phyloP scores from a whole-genome alignment of 2,888 invertebrate genomes.

The Morpho deidamia region DNA sequence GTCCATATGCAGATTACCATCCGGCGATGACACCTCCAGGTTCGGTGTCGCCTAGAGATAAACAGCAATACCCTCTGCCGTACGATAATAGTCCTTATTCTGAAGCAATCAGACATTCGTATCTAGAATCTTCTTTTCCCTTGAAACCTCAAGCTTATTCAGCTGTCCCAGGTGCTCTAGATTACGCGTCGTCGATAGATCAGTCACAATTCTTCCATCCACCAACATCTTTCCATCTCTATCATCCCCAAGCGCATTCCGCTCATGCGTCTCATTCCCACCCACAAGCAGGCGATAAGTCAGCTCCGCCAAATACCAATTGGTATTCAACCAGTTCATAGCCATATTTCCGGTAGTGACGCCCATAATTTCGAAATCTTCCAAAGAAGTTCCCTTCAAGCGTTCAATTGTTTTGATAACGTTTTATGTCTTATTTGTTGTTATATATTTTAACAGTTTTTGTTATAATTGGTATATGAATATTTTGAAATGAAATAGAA shows the following conservation, averaged over 20 bases:
- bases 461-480: conserved; percentile 2
- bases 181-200: conserved; percentile 83
- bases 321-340: conserved; percentile 91
- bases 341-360: conserved; percentile 45
- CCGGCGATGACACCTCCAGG: conserved; percentile 98
- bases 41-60: conserved; percentile 96
- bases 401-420: conserved; percentile 23
- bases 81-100: conserved; percentile 81
- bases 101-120: conserved; percentile 77
- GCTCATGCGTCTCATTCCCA: conserved; percentile 66
- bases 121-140: conserved; percentile 81
- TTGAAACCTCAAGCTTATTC: conserved; percentile 95
- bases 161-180: conserved; percentile 82
- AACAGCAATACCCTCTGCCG: conserved; percentile 79
- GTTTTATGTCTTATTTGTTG: conserved; percentile 10
- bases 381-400: conserved; percentile 18
- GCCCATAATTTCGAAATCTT: conserved; percentile 16
- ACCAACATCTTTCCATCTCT: conserved; percentile 90
- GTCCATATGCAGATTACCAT: conserved; percentile 88
- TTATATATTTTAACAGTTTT: conserved; percentile 5
- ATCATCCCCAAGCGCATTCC: conserved; percentile 82
- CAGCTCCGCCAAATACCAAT: conserved; percentile 82
- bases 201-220: conserved; percentile 92
- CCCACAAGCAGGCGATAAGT: conserved; percentile 74
- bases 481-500: background rate